Percentiles rank a stretch among this genome's conserved stretches.
Evolutionary conservation across 2,113 vertebrate species (phyloP).

Genomic region (Odocoileus hemionus): DNA sequence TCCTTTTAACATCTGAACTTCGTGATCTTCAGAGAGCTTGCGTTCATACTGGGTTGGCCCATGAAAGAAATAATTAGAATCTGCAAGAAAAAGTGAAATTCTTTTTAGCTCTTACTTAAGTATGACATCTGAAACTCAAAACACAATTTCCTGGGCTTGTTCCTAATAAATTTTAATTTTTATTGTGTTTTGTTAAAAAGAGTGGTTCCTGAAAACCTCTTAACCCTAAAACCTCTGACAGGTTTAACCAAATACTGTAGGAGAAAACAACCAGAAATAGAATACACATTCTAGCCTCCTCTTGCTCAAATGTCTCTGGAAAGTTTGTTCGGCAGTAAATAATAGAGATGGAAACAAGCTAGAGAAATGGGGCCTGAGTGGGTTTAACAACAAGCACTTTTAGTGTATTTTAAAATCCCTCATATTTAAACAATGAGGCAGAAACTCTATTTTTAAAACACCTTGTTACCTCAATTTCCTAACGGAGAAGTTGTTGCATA

Average conservation of each 20-base stretch:
- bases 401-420: constrained; percentile 17
- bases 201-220: neutral
- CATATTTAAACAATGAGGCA: constrained; percentile 41
- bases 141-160: neutral
- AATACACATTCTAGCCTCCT: neutral
- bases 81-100: constrained; percentile 41
- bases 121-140: neutral
- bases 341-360: neutral
- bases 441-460: constrained; percentile 15
- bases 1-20: constrained; percentile 60
- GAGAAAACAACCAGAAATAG: neutral
- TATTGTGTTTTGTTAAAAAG: neutral
- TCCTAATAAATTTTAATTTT: neutral
- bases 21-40: neutral
- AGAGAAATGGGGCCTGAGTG: neutral
- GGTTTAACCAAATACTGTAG: neutral
- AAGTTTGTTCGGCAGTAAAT: constrained; percentile 8
- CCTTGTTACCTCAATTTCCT: neutral
- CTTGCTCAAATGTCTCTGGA: neutral
- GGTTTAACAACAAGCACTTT: neutral
- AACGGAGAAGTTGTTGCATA: neutral
- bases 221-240: neutral
- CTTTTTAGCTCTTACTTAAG: constrained; percentile 1
- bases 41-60: constrained; percentile 67
- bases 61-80: constrained; percentile 78